phyloP scores from a whole-genome alignment of 1,140 invertebrate genomes.

The Macrobrachium nipponense region DNA sequence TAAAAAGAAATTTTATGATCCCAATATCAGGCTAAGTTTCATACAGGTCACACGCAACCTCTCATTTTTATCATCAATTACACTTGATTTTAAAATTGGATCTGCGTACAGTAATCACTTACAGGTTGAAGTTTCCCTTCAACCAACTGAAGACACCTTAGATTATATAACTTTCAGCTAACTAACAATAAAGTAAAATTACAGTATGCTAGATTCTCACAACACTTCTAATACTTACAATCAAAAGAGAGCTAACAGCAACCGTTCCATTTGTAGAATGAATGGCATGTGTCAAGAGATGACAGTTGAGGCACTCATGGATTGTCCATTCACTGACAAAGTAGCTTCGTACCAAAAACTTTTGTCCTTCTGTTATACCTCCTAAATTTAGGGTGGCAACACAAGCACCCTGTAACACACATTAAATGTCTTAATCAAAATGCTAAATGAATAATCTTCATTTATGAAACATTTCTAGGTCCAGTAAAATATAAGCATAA shows the following conservation, averaged over 20 bases:
- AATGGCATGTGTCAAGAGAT: conserved; percentile 41
- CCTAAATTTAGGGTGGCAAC: conserved; percentile 40
- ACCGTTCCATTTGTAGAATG: not conserved
- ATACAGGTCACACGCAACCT: not conserved
- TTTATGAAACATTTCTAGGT: too few species aligned
- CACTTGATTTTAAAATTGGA: not conserved
- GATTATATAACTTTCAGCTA: too few species aligned
- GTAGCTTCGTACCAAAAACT: conserved; percentile 28
- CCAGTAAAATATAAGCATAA: too few species aligned
- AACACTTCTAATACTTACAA: conserved; percentile 22
- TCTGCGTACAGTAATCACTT: too few species aligned
- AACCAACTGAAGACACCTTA: too few species aligned
- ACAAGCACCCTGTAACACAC: conserved; percentile 26
- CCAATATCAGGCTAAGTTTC: too few species aligned
- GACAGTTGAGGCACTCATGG: conserved; percentile 51
- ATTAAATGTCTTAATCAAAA: not conserved
- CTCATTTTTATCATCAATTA: not conserved
- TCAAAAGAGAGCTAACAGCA: conserved; percentile 33
- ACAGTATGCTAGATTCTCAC: not conserved
- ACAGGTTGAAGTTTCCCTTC: too few species aligned
- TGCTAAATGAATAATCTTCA: too few species aligned
- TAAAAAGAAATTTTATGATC: too few species aligned
- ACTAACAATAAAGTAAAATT: not conserved
- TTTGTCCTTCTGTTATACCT: conserved; percentile 50
- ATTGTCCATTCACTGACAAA: conserved; percentile 37